Evolutionary conservation across 2,888 invertebrate species (phyloP), one percentile per base, ranked within the genome.

Genomic region (Merodon equestris): DNA sequence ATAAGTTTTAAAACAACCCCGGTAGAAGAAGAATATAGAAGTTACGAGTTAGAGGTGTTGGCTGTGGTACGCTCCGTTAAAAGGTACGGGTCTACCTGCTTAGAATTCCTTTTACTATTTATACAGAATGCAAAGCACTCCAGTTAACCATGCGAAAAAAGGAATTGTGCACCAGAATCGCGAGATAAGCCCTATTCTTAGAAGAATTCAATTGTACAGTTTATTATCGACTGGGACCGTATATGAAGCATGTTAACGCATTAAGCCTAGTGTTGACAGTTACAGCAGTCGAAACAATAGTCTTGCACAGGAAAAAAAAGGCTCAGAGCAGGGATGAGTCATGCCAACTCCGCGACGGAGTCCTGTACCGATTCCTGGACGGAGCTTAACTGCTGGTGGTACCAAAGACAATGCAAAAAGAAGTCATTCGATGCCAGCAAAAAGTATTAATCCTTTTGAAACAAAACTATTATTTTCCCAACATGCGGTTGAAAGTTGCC

Each of bases 1-100:
- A 9, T 56, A 44, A 86, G 85, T 44, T 57, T 83, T 13, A 84
- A 83, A 12, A 84, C 85, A 0, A 81, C 73, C 44, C 61, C 63
- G 3, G 83, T 84, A 14, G 85, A 83, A 63, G 60, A 17, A n/a
- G 51, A 82, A 0, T 85, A 84, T 57, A 84, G 84, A 40, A 84
- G 83, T 47, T 86, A 86, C 47, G 85, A 87, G 51, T 81, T 86
- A 0, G 82, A 86, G 61, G 85, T 85, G 1, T 58, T 58, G 34
- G 17, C 17, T 12, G 7, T 47, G 45, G 2, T 44, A 13, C 44
- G 44, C n/a, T 47, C 47, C 7, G 15, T 47, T 15, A 44, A 57
- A 14, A 56, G 44, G 12, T 57, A 34, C 44, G 56, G 14, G 44
- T 34, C 44, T 44, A 57, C 44, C 19, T 42, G 9, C 15, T 54